Evolutionary conservation across 2,113 vertebrate genomes (phyloP), one percentile per base, ranked within the genome.

Genomic region (Menidia beryllina): DNA sequence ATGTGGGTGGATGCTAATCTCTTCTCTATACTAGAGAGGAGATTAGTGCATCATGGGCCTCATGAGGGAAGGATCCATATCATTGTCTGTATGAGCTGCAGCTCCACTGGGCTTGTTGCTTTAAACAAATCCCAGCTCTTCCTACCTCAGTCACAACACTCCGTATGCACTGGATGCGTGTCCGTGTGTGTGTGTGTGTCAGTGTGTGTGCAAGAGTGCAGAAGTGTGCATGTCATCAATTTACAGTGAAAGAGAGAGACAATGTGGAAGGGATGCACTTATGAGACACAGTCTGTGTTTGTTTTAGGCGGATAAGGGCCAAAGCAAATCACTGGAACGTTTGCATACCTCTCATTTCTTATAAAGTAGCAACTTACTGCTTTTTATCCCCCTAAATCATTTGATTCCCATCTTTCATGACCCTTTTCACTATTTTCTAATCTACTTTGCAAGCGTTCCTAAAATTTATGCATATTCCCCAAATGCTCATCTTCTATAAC

Each of bases 91-190:
- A 75, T 84, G 70, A 76, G 41, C 54, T 43, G 62, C 73, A 75
- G 69, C 71, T 85, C 69, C 69, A 47, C 52, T 48, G 74, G 69
- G 56, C 43, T 79, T 93, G 92, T 93, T 94, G 88, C 78, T 89
- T 94, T 92, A 88, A 82, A 78, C 83, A 89, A 89, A 91, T 89
- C 90, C 84, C 89, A 30, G 68, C 77, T 79, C 73, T 83, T 81
- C 85, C 86, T 91, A 85, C 80, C 70, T 49, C 55, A 86, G 87
- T 92, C 89, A 89, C 79, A 94, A 92, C 92, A 91, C 79, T 90
- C 88, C 80, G 89, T 89, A 71, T 84, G 67, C 82, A n/a, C n/a
- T n/a, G 85, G 15, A 66, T 54, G 69, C 83, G 67, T 81, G 85
- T 11, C 66, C 60, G 72, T 25, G 58, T 69, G 20, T 72, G 69